Evolutionary conservation across 2,888 invertebrate genomes (phyloP).

Genomic region (Scelioninae gen. 1): DNA sequence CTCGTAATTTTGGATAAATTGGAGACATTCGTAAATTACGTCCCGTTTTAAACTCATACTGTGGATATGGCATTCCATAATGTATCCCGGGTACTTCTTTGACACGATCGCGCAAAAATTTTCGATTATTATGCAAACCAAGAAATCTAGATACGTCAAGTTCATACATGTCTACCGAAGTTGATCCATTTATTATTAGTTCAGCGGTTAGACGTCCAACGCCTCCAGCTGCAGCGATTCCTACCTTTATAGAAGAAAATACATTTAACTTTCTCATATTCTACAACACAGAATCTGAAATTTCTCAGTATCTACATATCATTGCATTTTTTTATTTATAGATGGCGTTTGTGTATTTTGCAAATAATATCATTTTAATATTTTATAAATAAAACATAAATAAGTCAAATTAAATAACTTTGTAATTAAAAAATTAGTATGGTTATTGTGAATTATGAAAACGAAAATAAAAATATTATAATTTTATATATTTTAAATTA

Average conservation of each 20-base stretch:
- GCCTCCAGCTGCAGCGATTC: conserved; percentile 97
- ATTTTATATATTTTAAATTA: no score
- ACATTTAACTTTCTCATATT: neutral
- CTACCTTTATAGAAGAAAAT: no score
- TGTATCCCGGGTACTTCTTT: conserved; percentile 96
- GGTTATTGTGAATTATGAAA: no score
- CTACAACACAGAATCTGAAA: neutral
- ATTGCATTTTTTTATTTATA: no score
- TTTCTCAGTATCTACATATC: no score
- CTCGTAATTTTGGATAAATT: conserved; percentile 95
- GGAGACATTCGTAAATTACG: conserved; percentile 97
- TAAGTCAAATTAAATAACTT: no score
- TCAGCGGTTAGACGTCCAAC: conserved; percentile 96
- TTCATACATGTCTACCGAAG: conserved; percentile 93
- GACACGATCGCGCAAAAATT: conserved; percentile 95
- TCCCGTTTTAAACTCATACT: conserved; percentile 93
- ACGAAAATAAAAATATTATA: no score
- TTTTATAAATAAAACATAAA: no score
- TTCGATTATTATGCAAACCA: conserved; percentile 96
- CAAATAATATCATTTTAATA: no score
- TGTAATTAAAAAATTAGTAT: no score
- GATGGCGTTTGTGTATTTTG: no score
- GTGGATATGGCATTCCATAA: conserved; percentile 92
- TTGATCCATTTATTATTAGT: conserved; percentile 92
- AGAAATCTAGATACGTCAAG: conserved; percentile 95